phyloP scores from a whole-genome alignment of 2,888 invertebrate species.

The Hanleya hanleyi region DNA sequence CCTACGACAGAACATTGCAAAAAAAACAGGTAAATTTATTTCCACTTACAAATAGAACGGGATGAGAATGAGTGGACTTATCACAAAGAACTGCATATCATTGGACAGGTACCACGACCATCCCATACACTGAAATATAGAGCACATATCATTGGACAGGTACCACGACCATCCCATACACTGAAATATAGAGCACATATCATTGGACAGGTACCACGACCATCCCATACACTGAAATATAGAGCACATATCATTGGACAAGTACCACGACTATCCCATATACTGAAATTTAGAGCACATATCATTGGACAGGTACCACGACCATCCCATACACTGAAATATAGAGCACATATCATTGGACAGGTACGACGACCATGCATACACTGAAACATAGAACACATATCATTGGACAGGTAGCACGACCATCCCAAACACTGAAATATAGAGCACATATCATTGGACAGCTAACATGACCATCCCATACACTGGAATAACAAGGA shows the following conservation, averaged over 20 bases:
- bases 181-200: no score
- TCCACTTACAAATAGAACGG: conserved; percentile 56
- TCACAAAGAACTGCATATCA: conserved; percentile 65
- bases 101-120: conserved; percentile 63
- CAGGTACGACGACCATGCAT: conserved; percentile 48
- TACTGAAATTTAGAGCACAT: no score
- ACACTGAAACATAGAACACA: conserved; percentile 63
- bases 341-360: conserved; percentile 27
- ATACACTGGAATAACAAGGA: conserved; percentile 50
- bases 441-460: conserved; percentile 14
- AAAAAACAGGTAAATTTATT: no score
- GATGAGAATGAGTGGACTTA: conserved; percentile 54
- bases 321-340: no score
- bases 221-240: no score
- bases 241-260: no score
- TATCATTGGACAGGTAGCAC: conserved; percentile 31
- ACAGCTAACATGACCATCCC: conserved; percentile 45
- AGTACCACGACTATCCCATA: no score
- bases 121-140: no score
- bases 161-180: conserved; percentile 69
- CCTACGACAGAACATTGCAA: no score
- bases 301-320: no score
- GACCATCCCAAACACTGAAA: conserved; percentile 63
- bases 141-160: conserved; percentile 65
- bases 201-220: no score